Base-by-base conservation (phyloP, 2,888 invertebrate species). In the Agrotis exclamationis region DNA sequence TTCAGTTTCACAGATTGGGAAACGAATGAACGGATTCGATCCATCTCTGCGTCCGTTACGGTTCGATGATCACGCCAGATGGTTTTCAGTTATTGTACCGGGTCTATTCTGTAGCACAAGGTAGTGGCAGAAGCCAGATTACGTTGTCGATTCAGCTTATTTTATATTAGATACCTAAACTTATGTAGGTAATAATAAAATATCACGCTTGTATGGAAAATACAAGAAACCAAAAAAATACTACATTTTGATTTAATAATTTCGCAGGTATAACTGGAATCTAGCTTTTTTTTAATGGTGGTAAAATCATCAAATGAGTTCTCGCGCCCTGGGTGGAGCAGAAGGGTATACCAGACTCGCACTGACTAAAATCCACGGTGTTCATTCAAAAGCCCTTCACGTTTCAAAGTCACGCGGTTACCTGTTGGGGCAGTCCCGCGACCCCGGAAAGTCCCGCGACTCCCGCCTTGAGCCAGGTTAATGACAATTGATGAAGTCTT, bases 1-100 rank as follows among this genome's bases (percentile, higher is more conserved):
- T 39, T 39, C 39, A 39, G 53, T 54, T 70, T 48, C 18, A 44
- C 44, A 44, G 2, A 20, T 60, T 53, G 70, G 39, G 39, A 47
- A 33, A 48, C 9, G 39, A 9, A 11, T 24, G 39, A 60, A 20
- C 39, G 39, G 39, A 24, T 69, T 45, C n/a, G 22, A 33, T 69
- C 20, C 20, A 20, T 70, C 18, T 28, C 13, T 7, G 28, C n/a
- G 18, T 28, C n/a, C 9, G 47, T n/a, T 22, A 54, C 28, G 39
- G 18, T 48, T 59, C 18, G 18, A 44, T 71, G 20, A 48, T 28
- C 16, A 9, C 13, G 33, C 39, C 24, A 7, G 18, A 54, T 47
- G 4, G 20, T 54, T 59, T 66, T 28, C 24, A 47, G 39, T 70
- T 20, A 24, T 24, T 18, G 11, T 24, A 22, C 9, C 6, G 16